A percentile compares a stretch with the other conserved stretches of the same genome.
Conservation (phyloP, 2,888 invertebrate species). For the Leptinotarsa peninsularis region DNA sequence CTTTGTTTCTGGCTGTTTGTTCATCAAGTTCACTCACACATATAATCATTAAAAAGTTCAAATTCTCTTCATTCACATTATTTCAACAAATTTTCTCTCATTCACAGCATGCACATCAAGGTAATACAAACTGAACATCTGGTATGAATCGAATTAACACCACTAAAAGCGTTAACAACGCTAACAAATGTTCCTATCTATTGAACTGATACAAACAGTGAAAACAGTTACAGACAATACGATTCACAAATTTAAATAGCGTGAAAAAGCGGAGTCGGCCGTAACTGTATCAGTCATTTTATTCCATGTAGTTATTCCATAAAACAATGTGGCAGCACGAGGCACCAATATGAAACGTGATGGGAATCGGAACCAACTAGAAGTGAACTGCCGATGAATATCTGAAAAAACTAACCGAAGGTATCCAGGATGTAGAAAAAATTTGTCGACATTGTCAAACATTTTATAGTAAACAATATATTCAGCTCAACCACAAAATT, state of each 20-base stretch:
- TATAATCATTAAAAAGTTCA: neutral
- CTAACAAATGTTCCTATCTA: conserved; percentile 30
- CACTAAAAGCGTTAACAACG: conserved; percentile 11
- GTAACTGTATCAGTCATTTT: conserved; percentile 24
- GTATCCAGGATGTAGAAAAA: neutral
- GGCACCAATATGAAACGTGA: conserved; percentile 4
- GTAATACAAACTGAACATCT: neutral
- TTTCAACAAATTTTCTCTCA: neutral
- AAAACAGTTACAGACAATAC: conserved; percentile 23
- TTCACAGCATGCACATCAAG: neutral
- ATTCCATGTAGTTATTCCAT: neutral
- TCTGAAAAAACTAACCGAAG: neutral
- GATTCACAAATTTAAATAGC: conserved; percentile 16
- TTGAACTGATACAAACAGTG: conserved; percentile 26
- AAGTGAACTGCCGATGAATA: neutral
- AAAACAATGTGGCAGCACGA: conserved; percentile 5
- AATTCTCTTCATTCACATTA: neutral
- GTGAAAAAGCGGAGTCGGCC: conserved; percentile 3
- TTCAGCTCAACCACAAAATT: too few relatives aligned
- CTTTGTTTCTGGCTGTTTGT: neutral
- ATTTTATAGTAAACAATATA: too few relatives aligned
- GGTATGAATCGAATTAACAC: neutral
- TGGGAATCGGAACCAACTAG: neutral
- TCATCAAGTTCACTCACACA: neutral
- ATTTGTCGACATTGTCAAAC: too few relatives aligned